Conservation (phyloP, 2,888 invertebrate genomes). For the Graphium colonna region DNA sequence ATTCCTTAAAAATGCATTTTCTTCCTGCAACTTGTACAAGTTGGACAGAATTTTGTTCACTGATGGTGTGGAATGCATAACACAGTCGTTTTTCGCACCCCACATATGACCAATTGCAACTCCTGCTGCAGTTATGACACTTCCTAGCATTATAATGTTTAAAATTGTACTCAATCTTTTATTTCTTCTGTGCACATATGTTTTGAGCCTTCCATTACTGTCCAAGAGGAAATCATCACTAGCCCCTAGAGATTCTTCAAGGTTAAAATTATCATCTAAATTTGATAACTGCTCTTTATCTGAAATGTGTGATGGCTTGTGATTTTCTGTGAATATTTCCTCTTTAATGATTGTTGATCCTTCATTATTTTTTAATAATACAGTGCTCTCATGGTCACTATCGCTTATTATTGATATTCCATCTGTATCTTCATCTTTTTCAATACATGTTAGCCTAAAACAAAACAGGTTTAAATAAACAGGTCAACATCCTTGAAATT, state of each 20-base stretch:
- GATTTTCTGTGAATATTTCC: constrained; percentile 17
- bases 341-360: constrained; percentile 42
- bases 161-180: constrained; percentile 69
- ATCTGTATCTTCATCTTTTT: constrained; percentile 75
- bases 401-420: constrained; percentile 75
- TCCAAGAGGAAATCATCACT: constrained; percentile 58
- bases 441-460: constrained; percentile 46
- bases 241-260: constrained; percentile 42
- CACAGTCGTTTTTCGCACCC: constrained; percentile 70
- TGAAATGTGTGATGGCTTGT: constrained; percentile 39
- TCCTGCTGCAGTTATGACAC: constrained; percentile 72
- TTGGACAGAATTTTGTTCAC: constrained; percentile 72
- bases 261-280: constrained; percentile 31
- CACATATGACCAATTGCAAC: constrained; percentile 76
- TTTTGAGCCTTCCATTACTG: constrained; percentile 57
- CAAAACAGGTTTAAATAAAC: constrained; percentile 22
- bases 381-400: constrained; percentile 61
- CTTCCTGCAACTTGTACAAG: constrained; percentile 72
- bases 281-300: constrained; percentile 34
- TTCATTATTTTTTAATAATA: constrained; percentile 37
- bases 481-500: not conserved
- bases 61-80: constrained; percentile 53
- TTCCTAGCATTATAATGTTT: constrained; percentile 69
- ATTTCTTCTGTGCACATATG: constrained; percentile 71
- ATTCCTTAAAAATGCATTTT: constrained; percentile 64